Conservation (phyloP, 2,888 invertebrate genomes). For the Drosophila conformis region DNA sequence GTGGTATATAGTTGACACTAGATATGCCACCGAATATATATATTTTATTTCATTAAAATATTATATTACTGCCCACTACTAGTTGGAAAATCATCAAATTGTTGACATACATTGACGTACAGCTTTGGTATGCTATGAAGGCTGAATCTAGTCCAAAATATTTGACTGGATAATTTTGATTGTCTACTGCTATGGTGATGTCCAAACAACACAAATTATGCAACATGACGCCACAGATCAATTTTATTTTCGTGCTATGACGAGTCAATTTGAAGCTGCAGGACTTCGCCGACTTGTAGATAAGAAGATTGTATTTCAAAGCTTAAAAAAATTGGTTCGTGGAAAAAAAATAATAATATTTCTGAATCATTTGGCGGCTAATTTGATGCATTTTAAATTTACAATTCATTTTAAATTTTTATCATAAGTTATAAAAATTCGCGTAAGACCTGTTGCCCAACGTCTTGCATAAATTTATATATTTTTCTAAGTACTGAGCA, state of each 20-base stretch:
- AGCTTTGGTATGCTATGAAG: neutral
- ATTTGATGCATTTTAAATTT: neutral
- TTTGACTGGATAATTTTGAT: neutral
- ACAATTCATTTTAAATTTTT: neutral
- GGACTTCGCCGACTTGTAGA: neutral
- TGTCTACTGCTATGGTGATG: constrained; percentile 25
- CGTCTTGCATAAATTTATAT: neutral
- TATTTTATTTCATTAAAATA: neutral
- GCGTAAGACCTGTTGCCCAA: neutral
- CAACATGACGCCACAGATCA: neutral
- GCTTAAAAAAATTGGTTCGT: neutral
- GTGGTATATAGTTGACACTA: neutral
- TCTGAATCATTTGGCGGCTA: neutral
- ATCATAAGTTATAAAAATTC: neutral
- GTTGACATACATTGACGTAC: neutral
- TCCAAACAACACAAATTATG: neutral
- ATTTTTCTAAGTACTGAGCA: neutral
- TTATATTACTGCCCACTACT: neutral
- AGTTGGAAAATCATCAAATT: neutral
- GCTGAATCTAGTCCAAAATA: neutral
- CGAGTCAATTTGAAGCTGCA: neutral
- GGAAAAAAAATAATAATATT: neutral
- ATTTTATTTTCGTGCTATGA: neutral
- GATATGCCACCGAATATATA: neutral
- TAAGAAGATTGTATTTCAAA: neutral